Percentiles rank a stretch among this genome's conserved stretches.
phyloP scores from a whole-genome alignment of 2,888 invertebrate species.

The Caenorhabditis afra region DNA sequence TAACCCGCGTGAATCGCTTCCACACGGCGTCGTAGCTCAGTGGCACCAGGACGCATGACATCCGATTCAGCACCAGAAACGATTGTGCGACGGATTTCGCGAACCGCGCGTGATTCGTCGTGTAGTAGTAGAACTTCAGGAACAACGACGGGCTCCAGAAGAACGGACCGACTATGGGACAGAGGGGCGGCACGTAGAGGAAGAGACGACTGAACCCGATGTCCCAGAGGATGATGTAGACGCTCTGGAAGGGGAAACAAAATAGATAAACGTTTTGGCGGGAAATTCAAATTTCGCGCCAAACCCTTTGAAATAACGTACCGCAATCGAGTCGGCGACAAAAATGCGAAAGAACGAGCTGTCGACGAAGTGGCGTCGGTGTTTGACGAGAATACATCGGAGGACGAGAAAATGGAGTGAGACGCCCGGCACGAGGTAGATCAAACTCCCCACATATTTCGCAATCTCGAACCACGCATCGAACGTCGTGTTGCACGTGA shows the following conservation, averaged over 20 bases:
- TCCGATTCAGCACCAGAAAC: conserved; percentile 40
- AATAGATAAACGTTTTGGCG: too few relatives aligned
- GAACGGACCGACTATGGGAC: conserved; percentile 23
- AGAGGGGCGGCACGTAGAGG: conserved; percentile 29
- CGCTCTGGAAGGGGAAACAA: conserved; percentile 17
- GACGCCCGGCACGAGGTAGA: conserved; percentile 13
- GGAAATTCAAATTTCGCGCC: not conserved
- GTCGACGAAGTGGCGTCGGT: not conserved
- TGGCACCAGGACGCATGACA: conserved; percentile 38
- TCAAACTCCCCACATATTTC: conserved; percentile 10
- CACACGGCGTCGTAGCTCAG: conserved; percentile 5
- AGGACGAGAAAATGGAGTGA: conserved; percentile 15
- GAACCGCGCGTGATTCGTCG: not conserved
- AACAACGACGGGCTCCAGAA: conserved; percentile 18
- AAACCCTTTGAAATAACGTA: conserved; percentile 2
- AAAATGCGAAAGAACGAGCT: conserved; percentile 21
- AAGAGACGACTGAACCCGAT: conserved; percentile 22
- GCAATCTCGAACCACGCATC: conserved; percentile 8
- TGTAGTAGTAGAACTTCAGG: not conserved
- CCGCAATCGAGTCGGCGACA: conserved; percentile 21
- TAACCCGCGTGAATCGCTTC: conserved; percentile 1
- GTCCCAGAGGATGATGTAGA: conserved; percentile 4
- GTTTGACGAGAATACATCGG: not conserved
- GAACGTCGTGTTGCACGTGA: conserved; percentile 2
- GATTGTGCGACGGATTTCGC: conserved; percentile 39